Evolutionary conservation across 1,140 invertebrate genomes (phyloP).

Genomic region (Ceratina calcarata): DNA sequence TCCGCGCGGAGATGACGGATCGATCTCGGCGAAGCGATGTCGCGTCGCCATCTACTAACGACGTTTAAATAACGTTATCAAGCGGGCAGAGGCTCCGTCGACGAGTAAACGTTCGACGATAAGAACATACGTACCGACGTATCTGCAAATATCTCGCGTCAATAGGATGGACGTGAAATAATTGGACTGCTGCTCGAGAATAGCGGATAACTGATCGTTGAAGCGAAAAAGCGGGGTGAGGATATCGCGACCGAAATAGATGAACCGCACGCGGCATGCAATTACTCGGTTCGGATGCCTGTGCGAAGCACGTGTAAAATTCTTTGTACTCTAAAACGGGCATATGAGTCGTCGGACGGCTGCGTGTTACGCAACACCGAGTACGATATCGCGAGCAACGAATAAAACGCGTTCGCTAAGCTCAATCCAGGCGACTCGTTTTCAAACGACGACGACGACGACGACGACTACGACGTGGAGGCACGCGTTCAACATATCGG

Average conservation of each 20-base stretch:
- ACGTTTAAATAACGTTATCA: neutral
- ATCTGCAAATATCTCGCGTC: too few species aligned
- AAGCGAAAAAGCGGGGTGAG: neutral
- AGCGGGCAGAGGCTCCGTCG: neutral
- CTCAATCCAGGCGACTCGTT: neutral
- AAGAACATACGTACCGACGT: neutral
- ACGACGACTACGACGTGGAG: too few species aligned
- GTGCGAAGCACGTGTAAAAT: slow-evolving; percentile 46
- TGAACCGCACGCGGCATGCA: slow-evolving; percentile 10
- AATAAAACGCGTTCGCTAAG: slow-evolving; percentile 25
- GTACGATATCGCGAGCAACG: slow-evolving; percentile 36
- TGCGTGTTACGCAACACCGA: slow-evolving; percentile 37
- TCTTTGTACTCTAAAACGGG: slow-evolving; percentile 47
- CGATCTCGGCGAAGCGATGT: neutral
- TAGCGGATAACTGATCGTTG: neutral
- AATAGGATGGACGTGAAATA: too few species aligned
- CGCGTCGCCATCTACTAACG: slow-evolving; percentile 31
- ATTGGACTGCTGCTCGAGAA: too few species aligned
- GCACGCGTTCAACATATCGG: neutral
- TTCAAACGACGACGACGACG: neutral
- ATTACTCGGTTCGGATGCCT: slow-evolving; percentile 42
- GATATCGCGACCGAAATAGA: slow-evolving; percentile 41
- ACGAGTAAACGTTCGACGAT: slow-evolving; percentile 3
- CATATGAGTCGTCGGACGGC: slow-evolving; percentile 38
- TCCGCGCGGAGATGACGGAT: slow-evolving; percentile 26